Evolutionary conservation across 2,888 invertebrate genomes (phyloP), one percentile per base, ranked within the genome.

Genomic region (Eilema depressum): DNA sequence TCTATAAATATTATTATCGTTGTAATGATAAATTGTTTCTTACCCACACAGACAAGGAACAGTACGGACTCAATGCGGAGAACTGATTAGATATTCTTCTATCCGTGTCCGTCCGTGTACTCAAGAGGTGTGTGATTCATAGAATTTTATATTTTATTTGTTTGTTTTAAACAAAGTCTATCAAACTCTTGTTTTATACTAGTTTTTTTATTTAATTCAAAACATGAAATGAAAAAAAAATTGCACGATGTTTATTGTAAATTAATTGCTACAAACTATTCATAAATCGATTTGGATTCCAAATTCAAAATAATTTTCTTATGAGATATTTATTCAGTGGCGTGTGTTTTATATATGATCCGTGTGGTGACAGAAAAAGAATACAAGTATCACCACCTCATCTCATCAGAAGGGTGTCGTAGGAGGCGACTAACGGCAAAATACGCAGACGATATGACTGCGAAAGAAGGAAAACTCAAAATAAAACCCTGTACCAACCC

Each of bases 1-100:
- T 80, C 85, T 76, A 77, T 82, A 78, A 79, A 77, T 77, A 78
- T 71, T 78, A 83, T 82, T 82, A 80, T 84, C 82, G 59, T 76
- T 56, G 56, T 75, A 68, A 79, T 82, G 87, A 88, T 86, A 84
- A 85, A 83, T 84, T 75, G 77, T 85, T 82, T 77, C 69, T 76
- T 77, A 63, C 65, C 63, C 68, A 25, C 66, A 66, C 65, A 59
- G 56, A 26, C 57, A 28, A 25, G 65, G 47, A 37, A 7, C 59
- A n/a, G 41, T 41, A 57, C 59, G 37, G 33, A 73, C 69, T 76
- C 76, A 75, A 83, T 82, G 68, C 68, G 73, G 75, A 73, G 78
- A 83, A 83, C 80, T 80, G 80, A 82, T 82, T 82, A 83, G 84
- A 83, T 82, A 83, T 82, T 79, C 83, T 78, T 73, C 73, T 70